Conservation (phyloP, 1,140 invertebrate species). For the Nautilus pompilius region DNA sequence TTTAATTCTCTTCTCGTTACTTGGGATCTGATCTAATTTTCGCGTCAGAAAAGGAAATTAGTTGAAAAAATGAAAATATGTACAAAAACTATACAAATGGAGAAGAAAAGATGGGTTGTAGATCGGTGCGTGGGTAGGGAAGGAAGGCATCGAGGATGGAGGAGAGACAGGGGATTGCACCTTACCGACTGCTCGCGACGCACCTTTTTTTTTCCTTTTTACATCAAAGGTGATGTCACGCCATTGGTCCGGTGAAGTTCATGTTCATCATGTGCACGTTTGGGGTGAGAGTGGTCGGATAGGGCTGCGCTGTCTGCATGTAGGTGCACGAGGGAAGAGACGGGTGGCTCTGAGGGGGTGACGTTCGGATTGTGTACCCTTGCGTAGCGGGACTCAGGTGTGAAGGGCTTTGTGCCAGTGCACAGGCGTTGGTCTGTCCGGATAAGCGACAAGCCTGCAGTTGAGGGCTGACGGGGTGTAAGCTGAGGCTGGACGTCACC, state of each 20-base stretch:
- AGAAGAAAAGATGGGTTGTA: too few species aligned
- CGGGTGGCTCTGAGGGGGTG: conserved; percentile 30
- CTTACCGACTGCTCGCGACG: too few species aligned
- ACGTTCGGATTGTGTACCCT: conserved; percentile 29
- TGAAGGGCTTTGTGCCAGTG: conserved; percentile 27
- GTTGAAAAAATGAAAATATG: too few species aligned
- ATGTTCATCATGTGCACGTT: conserved; percentile 50
- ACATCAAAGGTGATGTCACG: too few species aligned
- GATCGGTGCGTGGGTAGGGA: too few species aligned
- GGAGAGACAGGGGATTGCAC: too few species aligned
- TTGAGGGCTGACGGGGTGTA: conserved; percentile 26
- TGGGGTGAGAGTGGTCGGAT: conserved; percentile 33
- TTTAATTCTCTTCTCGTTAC: too few species aligned
- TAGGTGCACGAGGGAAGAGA: conserved; percentile 43
- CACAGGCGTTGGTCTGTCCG: conserved; percentile 29
- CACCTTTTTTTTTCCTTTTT: too few species aligned
- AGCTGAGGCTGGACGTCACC: conserved; percentile 23
- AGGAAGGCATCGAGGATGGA: too few species aligned
- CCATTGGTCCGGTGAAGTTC: conserved; percentile 45
- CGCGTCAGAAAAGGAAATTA: too few species aligned
- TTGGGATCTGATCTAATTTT: too few species aligned
- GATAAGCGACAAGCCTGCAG: conserved; percentile 38
- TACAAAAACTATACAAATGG: too few species aligned
- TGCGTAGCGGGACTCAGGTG: conserved; percentile 28
- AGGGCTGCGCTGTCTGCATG: conserved; percentile 43